A percentile compares a stretch with the other conserved stretches of the same genome.
These are phyloP conservation scores for Tympanoctomys barrerae DNA, from an alignment of 2,797 vertebrate genomes.

Conservation along the genomic window DNA sequence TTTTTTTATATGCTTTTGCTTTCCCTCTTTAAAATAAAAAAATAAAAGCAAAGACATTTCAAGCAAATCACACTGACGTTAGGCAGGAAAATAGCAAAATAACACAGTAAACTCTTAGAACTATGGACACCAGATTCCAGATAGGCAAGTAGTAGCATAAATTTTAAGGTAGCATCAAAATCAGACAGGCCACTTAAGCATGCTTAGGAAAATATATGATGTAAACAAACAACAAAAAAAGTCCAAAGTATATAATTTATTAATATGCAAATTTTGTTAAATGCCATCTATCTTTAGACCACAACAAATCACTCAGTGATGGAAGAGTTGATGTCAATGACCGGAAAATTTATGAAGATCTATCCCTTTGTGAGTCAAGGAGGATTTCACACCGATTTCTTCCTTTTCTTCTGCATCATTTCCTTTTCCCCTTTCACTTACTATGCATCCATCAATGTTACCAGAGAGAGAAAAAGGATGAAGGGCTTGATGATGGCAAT, in stretches of 20 bases:
- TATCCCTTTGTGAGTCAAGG: constrained; percentile 88
- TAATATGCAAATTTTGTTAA: not conserved
- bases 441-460: constrained; percentile 93
- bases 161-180: not conserved
- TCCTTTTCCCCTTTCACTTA: constrained; percentile 94
- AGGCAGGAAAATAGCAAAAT: not conserved
- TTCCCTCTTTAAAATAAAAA: too few relatives aligned
- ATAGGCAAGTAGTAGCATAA: not conserved
- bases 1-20: too few relatives aligned
- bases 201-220: not conserved
- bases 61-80: not conserved
- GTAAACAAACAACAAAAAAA: not conserved
- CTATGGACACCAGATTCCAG: not conserved
- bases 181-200: not conserved
- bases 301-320: constrained; percentile 87
- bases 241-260: not conserved
- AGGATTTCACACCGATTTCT: constrained; percentile 86
- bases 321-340: constrained; percentile 91
- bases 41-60: not conserved
- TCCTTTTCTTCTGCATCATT: constrained; percentile 90
- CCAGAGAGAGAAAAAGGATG: constrained; percentile 93
- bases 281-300: not conserved
- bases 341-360: constrained; percentile 92
- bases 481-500: constrained; percentile 94
- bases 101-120: not conserved